Conservation (phyloP, 1,140 invertebrate genomes). For the Aphelinus atriplicis region DNA sequence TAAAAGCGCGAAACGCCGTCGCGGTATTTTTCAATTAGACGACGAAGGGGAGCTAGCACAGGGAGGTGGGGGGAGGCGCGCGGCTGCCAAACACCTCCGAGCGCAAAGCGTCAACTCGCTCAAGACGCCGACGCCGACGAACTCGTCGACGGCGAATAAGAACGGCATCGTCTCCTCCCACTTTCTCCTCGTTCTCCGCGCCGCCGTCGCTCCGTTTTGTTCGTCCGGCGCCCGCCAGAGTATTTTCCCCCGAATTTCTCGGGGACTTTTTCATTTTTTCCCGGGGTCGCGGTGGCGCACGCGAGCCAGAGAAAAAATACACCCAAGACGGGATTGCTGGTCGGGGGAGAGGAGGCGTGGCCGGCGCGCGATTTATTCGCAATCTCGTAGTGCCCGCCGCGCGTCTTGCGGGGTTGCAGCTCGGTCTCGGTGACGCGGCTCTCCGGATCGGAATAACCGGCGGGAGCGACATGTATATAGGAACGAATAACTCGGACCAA, state of each 20-base stretch:
- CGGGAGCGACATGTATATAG: too few species aligned
- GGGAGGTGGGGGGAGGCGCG: not conserved
- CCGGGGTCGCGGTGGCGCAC: too few species aligned
- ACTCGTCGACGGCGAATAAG: constrained; percentile 17
- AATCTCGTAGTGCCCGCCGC: not conserved
- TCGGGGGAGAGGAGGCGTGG: too few species aligned
- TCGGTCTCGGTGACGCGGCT: too few species aligned
- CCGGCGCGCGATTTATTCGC: constrained; percentile 7
- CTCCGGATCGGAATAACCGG: too few species aligned
- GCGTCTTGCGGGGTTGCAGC: not conserved
- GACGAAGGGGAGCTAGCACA: not conserved
- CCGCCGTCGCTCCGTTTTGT: not conserved
- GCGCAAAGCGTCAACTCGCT: constrained; percentile 33
- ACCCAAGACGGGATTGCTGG: too few species aligned
- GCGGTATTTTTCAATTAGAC: constrained; percentile 42
- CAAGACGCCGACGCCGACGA: constrained; percentile 17
- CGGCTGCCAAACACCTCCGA: constrained; percentile 35
- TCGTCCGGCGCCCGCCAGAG: not conserved
- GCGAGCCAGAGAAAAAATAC: too few species aligned
- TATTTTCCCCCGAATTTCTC: constrained; percentile 8
- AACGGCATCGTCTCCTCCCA: constrained; percentile 19
- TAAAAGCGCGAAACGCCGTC: constrained; percentile 34
- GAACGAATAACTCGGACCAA: too few species aligned
- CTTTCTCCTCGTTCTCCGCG: not conserved
- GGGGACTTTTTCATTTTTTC: not conserved